A percentile compares a stretch with the other conserved stretches of the same genome.
Conservation (phyloP, 2,113 vertebrate genomes). For the Odobenus rosmarus region DNA sequence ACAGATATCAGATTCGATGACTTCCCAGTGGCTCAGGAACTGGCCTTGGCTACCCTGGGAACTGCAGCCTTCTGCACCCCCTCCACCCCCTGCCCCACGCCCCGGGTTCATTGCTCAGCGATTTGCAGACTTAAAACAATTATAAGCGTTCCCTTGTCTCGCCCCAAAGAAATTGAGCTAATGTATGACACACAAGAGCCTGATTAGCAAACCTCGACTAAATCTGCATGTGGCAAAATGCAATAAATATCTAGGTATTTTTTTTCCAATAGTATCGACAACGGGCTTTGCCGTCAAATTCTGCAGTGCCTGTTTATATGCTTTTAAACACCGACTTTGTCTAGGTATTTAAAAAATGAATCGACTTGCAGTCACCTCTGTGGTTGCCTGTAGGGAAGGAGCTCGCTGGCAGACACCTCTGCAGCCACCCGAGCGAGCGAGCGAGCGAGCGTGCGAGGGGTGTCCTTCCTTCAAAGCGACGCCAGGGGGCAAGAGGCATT, state of each 20-base stretch:
- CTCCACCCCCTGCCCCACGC: not conserved
- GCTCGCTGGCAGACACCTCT: not conserved
- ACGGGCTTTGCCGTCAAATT: not conserved
- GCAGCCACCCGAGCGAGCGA: too few species aligned
- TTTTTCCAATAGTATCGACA: not conserved
- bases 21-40: not conserved
- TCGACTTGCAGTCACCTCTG: not conserved
- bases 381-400: not conserved
- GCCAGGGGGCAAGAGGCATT: slow-evolving; percentile 87
- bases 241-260: not conserved
- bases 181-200: not conserved
- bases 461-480: slow-evolving; percentile 83
- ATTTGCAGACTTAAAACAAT: slow-evolving; percentile 42
- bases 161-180: not conserved
- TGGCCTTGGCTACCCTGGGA: not conserved
- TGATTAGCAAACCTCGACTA: not conserved
- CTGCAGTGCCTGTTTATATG: not conserved
- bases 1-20: not conserved
- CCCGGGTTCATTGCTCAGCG: not conserved
- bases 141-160: not conserved
- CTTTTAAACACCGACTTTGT: slow-evolving; percentile 5
- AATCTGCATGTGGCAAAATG: not conserved
- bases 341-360: not conserved
- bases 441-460: not conserved
- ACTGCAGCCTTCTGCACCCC: not conserved